phyloP scores from a whole-genome alignment of 2,888 invertebrate genomes.

The Isoperla grammatica region DNA sequence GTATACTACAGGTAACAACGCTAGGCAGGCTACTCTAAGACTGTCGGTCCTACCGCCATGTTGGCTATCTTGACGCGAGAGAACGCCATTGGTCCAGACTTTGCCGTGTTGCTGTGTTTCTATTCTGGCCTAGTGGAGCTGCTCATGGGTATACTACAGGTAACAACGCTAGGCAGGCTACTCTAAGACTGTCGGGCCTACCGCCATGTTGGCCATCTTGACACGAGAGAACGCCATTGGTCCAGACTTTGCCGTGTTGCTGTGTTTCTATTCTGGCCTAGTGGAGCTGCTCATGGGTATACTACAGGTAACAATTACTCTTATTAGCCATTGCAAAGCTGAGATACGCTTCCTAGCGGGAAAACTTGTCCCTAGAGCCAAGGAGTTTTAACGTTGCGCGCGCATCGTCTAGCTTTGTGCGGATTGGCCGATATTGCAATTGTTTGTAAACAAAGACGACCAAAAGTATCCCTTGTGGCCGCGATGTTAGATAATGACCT shows the following conservation, averaged over 20 bases:
- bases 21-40: slow-evolving; percentile 79
- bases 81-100: slow-evolving; percentile 63
- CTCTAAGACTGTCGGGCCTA: slow-evolving; percentile 84
- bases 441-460: too few relatives aligned
- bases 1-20: slow-evolving; percentile 66
- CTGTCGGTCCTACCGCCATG: slow-evolving; percentile 88
- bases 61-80: slow-evolving; percentile 73
- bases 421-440: too few relatives aligned
- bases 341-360: too few relatives aligned
- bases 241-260: slow-evolving; percentile 64
- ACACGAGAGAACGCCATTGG: slow-evolving; percentile 68
- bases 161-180: too few relatives aligned
- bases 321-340: too few relatives aligned
- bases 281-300: slow-evolving; percentile 67
- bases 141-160: slow-evolving; percentile 67
- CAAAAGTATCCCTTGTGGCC: too few relatives aligned
- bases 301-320: too few relatives aligned
- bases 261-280: slow-evolving; percentile 65
- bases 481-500: too few relatives aligned
- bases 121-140: slow-evolving; percentile 65
- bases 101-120: slow-evolving; percentile 66
- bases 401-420: too few relatives aligned
- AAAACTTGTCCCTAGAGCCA: too few relatives aligned
- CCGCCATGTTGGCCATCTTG: slow-evolving; percentile 79
- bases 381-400: too few relatives aligned